Percentiles rank a stretch among this genome's conserved stretches.
phyloP scores from a whole-genome alignment of 2,888 invertebrate genomes.

The Clivina fossor region DNA sequence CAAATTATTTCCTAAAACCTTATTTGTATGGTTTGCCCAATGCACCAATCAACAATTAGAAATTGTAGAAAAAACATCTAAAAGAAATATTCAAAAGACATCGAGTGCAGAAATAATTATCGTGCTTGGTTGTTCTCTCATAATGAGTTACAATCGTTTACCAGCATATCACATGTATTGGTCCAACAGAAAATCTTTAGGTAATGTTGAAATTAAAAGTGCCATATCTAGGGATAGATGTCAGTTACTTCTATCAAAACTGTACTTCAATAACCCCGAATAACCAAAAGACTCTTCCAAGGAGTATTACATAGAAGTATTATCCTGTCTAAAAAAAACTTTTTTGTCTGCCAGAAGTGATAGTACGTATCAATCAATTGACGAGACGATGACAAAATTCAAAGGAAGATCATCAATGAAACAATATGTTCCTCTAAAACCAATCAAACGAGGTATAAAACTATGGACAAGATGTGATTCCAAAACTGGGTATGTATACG shows the following conservation, averaged over 20 bases:
- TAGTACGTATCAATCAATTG: background rate
- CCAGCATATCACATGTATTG: constrained; percentile 25
- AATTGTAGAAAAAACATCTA: too few species aligned
- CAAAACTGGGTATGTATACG: background rate
- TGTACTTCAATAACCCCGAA: constrained; percentile 37
- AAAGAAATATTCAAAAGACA: too few species aligned
- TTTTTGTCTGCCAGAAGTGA: background rate
- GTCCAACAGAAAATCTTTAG: constrained; percentile 34
- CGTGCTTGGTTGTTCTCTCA: background rate
- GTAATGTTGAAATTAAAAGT: constrained; percentile 36
- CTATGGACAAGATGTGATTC: background rate
- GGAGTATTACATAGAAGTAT: background rate
- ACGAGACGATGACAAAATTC: constrained; percentile 1
- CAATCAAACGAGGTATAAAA: constrained; percentile 2
- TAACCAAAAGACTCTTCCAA: background rate
- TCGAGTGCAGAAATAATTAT: constrained; percentile 2
- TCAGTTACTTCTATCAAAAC: constrained; percentile 36
- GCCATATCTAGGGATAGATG: constrained; percentile 37
- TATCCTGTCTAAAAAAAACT: background rate
- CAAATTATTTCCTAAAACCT: too few species aligned
- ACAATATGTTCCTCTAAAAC: background rate
- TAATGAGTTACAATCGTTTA: background rate
- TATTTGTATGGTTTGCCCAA: too few species aligned
- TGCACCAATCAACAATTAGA: too few species aligned
- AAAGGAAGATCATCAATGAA: constrained; percentile 1